Evolutionary conservation across 2,888 invertebrate species (phyloP), one percentile per base, ranked within the genome.

Genomic region (Phytoseiulus persimilis): DNA sequence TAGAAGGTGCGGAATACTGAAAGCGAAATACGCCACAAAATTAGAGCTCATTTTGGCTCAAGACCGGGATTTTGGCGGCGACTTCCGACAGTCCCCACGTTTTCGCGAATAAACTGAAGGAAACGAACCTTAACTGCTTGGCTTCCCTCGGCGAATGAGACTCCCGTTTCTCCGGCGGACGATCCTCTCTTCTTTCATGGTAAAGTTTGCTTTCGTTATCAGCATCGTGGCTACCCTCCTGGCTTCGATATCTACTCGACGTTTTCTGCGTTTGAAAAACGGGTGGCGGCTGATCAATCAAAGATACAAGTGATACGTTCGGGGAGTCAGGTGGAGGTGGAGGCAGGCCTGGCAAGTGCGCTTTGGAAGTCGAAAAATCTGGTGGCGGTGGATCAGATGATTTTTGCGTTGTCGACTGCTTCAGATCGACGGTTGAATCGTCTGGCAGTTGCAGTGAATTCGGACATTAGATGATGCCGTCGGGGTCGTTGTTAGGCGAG

Each of bases 311-410:
- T 33, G 87, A 87, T 23, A 45, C 87, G 11, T 33, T 87, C 23
- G 87, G n/a, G 5, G 45, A 33, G 33, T 33, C 87, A 5, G 87
- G 6, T 33, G 33, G 6, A 14, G 87, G 23, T 32, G 33, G n/a
- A 87, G 33, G 87, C 11, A 87, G 33, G 11, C 87, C 87, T 32
- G 87, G 87, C 32, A 87, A 45, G 87, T 33, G 87, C 23, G 87
- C 39, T 32, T 45, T 87, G 1, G 87, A 5, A 39, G 87, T 28
- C 65, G 65, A 65, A 65, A 65, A 28, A 2, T 14, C 5, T 65
- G 65, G 28, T 2, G 65, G 28, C 18, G 65, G 65, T 28, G 5
- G 28, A 65, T 65, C 65, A 65, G 65, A 65, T 65, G 65, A 65
- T 2, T 23, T 65, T 65, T 65, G 65, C 65, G 65, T 14, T 2